Evolutionary conservation across 2,797 vertebrate genomes (phyloP).

Genomic region (Galaxias olidus): DNA sequence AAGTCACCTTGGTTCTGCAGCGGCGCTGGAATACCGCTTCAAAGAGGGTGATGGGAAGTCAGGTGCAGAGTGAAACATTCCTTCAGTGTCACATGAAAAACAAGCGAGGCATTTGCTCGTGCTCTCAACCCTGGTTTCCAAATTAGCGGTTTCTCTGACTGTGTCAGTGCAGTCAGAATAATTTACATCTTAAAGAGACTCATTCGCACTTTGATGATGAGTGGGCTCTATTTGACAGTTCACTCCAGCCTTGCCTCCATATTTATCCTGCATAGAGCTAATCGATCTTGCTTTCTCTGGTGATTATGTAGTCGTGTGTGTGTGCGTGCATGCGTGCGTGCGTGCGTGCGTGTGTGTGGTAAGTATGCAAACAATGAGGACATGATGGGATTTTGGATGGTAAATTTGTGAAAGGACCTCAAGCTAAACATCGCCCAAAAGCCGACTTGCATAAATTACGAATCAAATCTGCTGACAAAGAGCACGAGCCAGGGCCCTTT

Average conservation of each 20-base stretch:
- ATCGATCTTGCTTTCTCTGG: constrained; percentile 67
- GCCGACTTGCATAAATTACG: background rate
- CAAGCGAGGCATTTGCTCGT: background rate
- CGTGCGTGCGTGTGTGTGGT: constrained; percentile 15
- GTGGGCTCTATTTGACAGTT: constrained; percentile 63
- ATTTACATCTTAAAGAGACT: constrained; percentile 60
- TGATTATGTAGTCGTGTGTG: constrained; percentile 55
- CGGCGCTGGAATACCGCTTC: too few relatives aligned
- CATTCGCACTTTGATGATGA: constrained; percentile 46
- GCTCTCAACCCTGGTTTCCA: constrained; percentile 39
- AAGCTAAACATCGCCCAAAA: background rate
- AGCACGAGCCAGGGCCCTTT: background rate
- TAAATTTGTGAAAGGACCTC: background rate
- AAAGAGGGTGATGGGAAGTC: constrained; percentile 17
- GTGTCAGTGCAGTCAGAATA: constrained; percentile 26
- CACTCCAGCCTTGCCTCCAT: constrained; percentile 54
- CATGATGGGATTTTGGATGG: constrained; percentile 37
- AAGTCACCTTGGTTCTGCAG: too few relatives aligned
- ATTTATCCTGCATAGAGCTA: constrained; percentile 71
- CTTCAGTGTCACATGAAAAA: background rate
- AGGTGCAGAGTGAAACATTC: constrained; percentile 42
- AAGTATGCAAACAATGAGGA: constrained; percentile 42
- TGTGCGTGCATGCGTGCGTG: constrained; percentile 43
- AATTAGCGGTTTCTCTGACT: constrained; percentile 39
- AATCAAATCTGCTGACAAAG: background rate